Percentiles rank a stretch among this genome's conserved stretches.
Conservation (phyloP, 2,797 vertebrate species). For the Pteronotus mesoamericanus region DNA sequence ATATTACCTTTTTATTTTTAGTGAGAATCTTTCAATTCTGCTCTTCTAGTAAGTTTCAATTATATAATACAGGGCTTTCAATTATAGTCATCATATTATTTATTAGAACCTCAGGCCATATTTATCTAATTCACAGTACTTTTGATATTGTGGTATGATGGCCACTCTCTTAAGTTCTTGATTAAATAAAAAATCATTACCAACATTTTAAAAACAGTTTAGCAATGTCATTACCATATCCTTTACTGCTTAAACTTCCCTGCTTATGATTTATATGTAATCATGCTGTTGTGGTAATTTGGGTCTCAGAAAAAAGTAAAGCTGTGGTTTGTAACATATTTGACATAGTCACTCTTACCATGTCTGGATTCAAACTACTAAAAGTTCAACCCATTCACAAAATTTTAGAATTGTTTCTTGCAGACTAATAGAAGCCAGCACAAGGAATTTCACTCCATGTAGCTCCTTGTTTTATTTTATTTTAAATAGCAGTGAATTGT, state of each 20-base stretch:
- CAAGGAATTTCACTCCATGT: neutral
- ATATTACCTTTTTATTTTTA: neutral
- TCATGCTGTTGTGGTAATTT: neutral
- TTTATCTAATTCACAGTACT: neutral
- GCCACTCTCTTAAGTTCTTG: neutral
- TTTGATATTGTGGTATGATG: neutral
- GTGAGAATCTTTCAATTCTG: neutral
- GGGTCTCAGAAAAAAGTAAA: neutral
- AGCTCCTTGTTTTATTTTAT: neutral
- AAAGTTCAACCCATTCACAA: neutral
- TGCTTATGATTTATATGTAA: neutral
- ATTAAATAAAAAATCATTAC: neutral
- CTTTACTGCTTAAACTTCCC: neutral
- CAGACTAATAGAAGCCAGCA: neutral
- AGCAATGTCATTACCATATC: neutral
- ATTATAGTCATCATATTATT: neutral
- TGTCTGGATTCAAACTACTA: neutral
- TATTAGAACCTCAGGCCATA: neutral
- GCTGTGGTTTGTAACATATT: neutral
- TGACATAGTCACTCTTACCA: neutral
- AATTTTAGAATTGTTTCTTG: neutral
- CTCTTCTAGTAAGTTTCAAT: neutral
- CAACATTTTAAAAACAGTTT: neutral
- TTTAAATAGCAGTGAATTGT: neutral
- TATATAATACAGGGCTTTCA: neutral